These are phyloP conservation scores for Cheilosia impressa DNA, from an alignment of 2,888 invertebrate genomes.

Conservation along the genomic window DNA sequence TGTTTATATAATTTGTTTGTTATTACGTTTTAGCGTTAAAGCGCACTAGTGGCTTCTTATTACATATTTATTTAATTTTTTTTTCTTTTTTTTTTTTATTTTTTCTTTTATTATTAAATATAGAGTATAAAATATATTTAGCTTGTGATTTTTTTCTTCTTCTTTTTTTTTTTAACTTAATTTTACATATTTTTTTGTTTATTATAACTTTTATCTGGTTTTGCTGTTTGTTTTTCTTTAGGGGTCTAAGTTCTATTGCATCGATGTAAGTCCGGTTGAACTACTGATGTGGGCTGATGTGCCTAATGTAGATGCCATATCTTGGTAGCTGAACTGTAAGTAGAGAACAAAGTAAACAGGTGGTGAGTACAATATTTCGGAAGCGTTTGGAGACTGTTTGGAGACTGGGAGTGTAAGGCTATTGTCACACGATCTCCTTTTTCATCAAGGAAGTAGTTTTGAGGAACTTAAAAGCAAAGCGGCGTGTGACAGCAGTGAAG, in stretches of 20 bases:
- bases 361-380: not conserved
- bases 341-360: not conserved
- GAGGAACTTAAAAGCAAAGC: no score
- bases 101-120: conserved; percentile 71
- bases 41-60: conserved; percentile 62
- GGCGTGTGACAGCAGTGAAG: no score
- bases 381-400: not conserved
- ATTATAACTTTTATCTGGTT: conserved; percentile 78
- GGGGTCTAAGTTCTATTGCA: conserved; percentile 81
- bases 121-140: conserved; percentile 74
- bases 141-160: conserved; percentile 50
- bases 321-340: conserved; percentile 92
- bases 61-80: conserved; percentile 20
- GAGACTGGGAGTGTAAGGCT: no score
- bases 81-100: conserved; percentile 51
- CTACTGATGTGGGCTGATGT: conserved; percentile 87
- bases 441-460: no score
- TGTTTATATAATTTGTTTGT: conserved; percentile 22
- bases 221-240: conserved; percentile 76
- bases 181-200: conserved; percentile 50
- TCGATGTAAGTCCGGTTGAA: conserved; percentile 84
- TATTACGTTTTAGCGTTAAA: conserved; percentile 48
- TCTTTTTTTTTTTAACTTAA: conserved; percentile 56
- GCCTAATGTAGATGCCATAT: conserved; percentile 87
- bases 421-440: no score